These are phyloP conservation scores for Chrysolina oricalcia DNA, from an alignment of 2,888 invertebrate genomes.

Conservation along the genomic window DNA sequence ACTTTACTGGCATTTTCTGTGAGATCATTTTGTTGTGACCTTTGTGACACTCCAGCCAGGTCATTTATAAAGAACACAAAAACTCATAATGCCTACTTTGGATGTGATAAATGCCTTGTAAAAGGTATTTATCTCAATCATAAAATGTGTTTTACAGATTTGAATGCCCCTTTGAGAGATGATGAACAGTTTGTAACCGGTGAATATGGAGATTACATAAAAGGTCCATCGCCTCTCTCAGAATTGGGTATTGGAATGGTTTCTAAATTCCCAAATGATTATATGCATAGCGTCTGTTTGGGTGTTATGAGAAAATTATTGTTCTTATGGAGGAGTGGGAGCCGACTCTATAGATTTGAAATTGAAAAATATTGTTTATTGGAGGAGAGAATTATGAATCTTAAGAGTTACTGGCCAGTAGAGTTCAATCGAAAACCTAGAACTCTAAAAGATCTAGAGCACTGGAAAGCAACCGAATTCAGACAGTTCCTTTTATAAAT, in stretches of 20 bases:
- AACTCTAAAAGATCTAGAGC: constrained; percentile 6
- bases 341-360: constrained; percentile 26
- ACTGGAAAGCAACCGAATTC: constrained; percentile 25
- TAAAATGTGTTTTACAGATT: constrained; percentile 50
- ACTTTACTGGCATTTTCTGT: too few species aligned
- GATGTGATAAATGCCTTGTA: constrained; percentile 54
- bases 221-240: constrained; percentile 47
- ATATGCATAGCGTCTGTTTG: constrained; percentile 58
- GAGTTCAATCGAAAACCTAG: constrained; percentile 28
- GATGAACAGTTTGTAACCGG: constrained; percentile 39
- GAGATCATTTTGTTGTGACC: constrained; percentile 48
- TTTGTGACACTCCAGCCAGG: constrained; percentile 50
- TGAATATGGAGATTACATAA: constrained; percentile 42
- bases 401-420: constrained; percentile 6
- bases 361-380: constrained; percentile 28
- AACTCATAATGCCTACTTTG: constrained; percentile 53
- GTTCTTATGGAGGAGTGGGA: constrained; percentile 36
- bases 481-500: constrained; percentile 30
- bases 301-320: constrained; percentile 41
- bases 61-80: constrained; percentile 45
- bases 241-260: constrained; percentile 53
- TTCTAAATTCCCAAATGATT: constrained; percentile 54
- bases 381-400: background rate
- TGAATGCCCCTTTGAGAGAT: constrained; percentile 47
- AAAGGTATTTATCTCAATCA: constrained; percentile 45